A percentile compares a stretch with the other conserved stretches of the same genome.
Evolutionary conservation across 2,113 vertebrate species (phyloP).

Genomic region (Neolamprologus devosi): DNA sequence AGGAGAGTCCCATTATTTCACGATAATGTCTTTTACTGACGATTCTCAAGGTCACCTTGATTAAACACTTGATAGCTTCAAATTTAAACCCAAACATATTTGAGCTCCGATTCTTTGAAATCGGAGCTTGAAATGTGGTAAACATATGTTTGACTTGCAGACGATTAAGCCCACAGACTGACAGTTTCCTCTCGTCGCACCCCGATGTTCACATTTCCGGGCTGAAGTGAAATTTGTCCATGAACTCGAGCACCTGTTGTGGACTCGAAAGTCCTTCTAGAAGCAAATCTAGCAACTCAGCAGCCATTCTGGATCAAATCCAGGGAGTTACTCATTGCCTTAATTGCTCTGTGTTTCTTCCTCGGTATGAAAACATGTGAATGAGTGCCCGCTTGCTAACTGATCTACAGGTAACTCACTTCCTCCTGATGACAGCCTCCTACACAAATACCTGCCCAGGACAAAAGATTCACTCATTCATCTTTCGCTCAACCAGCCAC

Average conservation of each 20-base stretch:
- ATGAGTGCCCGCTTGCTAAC: neutral
- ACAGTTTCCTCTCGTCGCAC: neutral
- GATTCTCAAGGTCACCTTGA: neutral
- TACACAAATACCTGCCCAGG: neutral
- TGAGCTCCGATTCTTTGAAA: neutral
- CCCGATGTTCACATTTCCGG: neutral
- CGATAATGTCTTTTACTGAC: neutral
- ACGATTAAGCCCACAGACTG: neutral
- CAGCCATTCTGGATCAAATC: neutral
- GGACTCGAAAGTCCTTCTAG: neutral
- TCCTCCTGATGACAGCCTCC: neutral
- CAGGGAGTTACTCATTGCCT: neutral
- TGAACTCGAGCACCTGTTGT: neutral
- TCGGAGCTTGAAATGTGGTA: rapidly evolving
- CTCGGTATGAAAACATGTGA: neutral
- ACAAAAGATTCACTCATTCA: neutral
- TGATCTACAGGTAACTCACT: neutral
- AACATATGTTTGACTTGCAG: neutral
- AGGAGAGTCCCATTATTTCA: neutral
- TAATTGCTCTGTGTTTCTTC: neutral
- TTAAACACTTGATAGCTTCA: neutral
- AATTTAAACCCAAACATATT: neutral
- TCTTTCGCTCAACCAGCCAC: neutral
- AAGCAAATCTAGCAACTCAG: neutral
- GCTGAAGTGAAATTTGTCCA: neutral